Base-by-base conservation (phyloP, 2,888 invertebrate genomes). In the Aphidoletes aphidimyza region DNA sequence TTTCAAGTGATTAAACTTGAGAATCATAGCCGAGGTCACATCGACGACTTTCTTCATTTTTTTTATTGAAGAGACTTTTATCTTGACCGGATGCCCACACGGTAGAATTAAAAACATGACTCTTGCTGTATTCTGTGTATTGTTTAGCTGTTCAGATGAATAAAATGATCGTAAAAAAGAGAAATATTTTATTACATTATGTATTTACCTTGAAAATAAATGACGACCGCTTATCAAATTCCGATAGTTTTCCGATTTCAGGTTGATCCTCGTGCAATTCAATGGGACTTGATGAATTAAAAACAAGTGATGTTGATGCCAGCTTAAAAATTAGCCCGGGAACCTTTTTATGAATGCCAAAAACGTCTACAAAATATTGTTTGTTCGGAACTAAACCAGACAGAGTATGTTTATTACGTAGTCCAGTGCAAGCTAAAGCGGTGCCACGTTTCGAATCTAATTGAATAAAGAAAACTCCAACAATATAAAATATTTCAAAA, bases 141-240 rank as follows among this genome's bases (percentile, higher is more conserved):
- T 5, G 5, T 81, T 36, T n/a, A 39, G 36, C 81, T 81, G n/a
- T 78, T 34, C 36, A 26, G 19, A 17, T 3, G 17, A 47, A 47
- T 11, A 19, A 47, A 36, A 36, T 36, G 36, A 19, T 78, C 5
- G 36, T 11, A 42, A 22, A 9, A 39, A 39, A 83, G 34, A 8
- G 39, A 37, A 37, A 9, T 39, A n/a, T 36, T 2, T 6, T 42
- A 34, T 36, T 42, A 42, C 26, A 19, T 45, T 6, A 36, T n/a
- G 6, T 30, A 83, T 85, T 86, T 88, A 92, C 92, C 90, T 92
- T 93, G 87, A 91, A 92, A 87, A 91, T 91, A 86, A 92, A 92
- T 49, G 91, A 90, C 26, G 91, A 91, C 84, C 90, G 91, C 36
- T 92, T 92, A 86, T 91, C 91, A 84, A 91, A 87, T 39, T 91